phyloP scores from a whole-genome alignment of 1,140 invertebrate species.

The Pogonus chalceus region DNA sequence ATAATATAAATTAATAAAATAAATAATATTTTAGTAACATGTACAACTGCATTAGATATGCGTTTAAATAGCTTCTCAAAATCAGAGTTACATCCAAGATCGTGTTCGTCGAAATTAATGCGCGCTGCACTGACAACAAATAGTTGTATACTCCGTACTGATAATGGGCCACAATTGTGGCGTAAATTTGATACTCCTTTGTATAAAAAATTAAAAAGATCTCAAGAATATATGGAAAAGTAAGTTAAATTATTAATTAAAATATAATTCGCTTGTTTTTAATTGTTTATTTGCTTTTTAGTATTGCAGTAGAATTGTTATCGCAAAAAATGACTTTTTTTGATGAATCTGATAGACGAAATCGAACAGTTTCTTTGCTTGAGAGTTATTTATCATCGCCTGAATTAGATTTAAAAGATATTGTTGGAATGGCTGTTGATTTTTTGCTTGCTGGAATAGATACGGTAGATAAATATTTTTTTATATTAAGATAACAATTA shows the following conservation, averaged over 20 bases:
- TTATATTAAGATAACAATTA: no score
- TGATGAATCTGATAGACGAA: slow-evolving; percentile 25
- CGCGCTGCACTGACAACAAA: slow-evolving; percentile 62
- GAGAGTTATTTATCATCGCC: slow-evolving; percentile 54
- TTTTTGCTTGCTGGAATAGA: slow-evolving; percentile 78
- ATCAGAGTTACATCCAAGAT: slow-evolving; percentile 44
- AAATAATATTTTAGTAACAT: no score
- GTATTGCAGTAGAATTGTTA: slow-evolving; percentile 58
- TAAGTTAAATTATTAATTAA: slow-evolving; percentile 33
- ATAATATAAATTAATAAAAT: slow-evolving; percentile 4
- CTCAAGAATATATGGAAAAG: slow-evolving; percentile 67
- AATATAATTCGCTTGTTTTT: slow-evolving; percentile 6
- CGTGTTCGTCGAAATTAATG: slow-evolving; percentile 57
- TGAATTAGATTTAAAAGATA: slow-evolving; percentile 62
- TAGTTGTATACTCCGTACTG: slow-evolving; percentile 56
- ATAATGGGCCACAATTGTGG: slow-evolving; percentile 68
- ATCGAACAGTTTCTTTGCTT: slow-evolving; percentile 42
- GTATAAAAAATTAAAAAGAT: slow-evolving; percentile 56
- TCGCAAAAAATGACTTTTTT: slow-evolving; percentile 44
- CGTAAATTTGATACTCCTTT: slow-evolving; percentile 57
- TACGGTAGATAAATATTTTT: slow-evolving; percentile 48
- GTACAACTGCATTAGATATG: slow-evolving; percentile 54
- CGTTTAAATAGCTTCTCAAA: slow-evolving; percentile 52
- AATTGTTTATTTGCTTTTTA: slow-evolving; percentile 30
- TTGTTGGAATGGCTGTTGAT: slow-evolving; percentile 72